Evolutionary conservation across 30 jellyfish, hydroid and myxozoan genomes (phyloP).

Genomic region (Sanderia malayensis): DNA sequence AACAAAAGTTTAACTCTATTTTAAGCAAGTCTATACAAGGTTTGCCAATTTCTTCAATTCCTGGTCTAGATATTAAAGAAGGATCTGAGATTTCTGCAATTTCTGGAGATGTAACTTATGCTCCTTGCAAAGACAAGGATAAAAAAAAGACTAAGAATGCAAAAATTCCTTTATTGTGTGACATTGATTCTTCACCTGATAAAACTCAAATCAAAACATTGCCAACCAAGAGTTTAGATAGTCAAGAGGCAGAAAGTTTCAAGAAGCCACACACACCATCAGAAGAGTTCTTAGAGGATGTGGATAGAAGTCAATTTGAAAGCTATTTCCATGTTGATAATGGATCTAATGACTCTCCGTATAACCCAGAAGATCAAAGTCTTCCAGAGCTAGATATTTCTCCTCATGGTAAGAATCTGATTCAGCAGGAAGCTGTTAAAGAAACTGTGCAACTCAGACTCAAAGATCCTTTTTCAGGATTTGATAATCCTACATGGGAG

Average conservation of each 20-base stretch:
- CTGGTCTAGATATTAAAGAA: constrained; percentile 30
- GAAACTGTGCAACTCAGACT: constrained; percentile 71
- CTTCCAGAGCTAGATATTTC: constrained; percentile 50
- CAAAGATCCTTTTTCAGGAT: constrained; percentile 69
- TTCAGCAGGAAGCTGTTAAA: constrained; percentile 62
- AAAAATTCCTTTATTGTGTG: constrained; percentile 49
- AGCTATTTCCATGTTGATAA: constrained; percentile 53
- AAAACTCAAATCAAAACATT: constrained; percentile 18
- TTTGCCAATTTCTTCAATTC: constrained; percentile 24
- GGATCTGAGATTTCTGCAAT: constrained; percentile 12
- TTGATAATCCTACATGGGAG: constrained; percentile 78
- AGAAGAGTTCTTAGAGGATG: constrained; percentile 42
- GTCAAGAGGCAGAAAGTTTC: constrained; percentile 19
- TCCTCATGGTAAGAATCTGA: constrained; percentile 27
- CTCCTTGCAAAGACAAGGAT: background rate
- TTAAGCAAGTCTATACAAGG: constrained; percentile 60
- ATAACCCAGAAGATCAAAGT: constrained; percentile 81
- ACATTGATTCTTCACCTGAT: constrained; percentile 16
- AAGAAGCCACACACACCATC: constrained; percentile 53
- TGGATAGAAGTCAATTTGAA: constrained; percentile 30
- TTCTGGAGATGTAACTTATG: background rate
- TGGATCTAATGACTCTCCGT: constrained; percentile 73
- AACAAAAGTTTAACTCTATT: too few relatives aligned
- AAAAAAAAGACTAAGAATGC: background rate
- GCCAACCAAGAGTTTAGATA: constrained; percentile 11